Evolutionary conservation across 2,888 invertebrate species (phyloP).

Genomic region (Apodemia hepburni): DNA sequence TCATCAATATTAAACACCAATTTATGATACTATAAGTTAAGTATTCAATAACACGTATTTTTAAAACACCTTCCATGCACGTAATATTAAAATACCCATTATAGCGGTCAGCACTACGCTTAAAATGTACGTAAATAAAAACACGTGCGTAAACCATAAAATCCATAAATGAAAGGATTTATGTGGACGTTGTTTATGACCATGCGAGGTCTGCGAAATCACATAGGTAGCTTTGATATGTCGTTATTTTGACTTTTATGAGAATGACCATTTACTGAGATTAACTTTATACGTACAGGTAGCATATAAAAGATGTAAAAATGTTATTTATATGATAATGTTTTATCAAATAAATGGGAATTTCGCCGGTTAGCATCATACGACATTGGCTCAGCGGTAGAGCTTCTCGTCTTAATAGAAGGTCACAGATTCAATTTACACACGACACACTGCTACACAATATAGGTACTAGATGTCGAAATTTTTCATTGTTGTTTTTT

Average conservation of each 20-base stretch:
- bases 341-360: not conserved
- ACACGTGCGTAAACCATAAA: slow-evolving; percentile 28
- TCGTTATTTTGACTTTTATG: slow-evolving; percentile 28
- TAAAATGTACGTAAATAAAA: slow-evolving; percentile 18
- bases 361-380: no score
- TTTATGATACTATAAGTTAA: not conserved
- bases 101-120: slow-evolving; percentile 12
- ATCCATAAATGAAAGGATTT: slow-evolving; percentile 30
- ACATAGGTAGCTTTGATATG: slow-evolving; percentile 29
- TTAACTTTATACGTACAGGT: slow-evolving; percentile 25
- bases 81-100: slow-evolving; percentile 6
- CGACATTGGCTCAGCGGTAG: no score
- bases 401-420: no score
- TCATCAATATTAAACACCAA: not conserved
- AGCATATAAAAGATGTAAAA: not conserved
- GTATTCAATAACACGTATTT: not conserved
- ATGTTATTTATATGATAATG: not conserved
- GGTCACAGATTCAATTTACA: no score
- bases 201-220: slow-evolving; percentile 23
- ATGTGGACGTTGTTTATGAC: slow-evolving; percentile 27
- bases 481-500: no score
- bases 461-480: no score
- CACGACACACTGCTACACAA: no score
- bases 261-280: slow-evolving; percentile 25
- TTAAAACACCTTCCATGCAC: slow-evolving; percentile 1